Conservation (phyloP, 2,888 invertebrate species). For the Lepidonotus clava region DNA sequence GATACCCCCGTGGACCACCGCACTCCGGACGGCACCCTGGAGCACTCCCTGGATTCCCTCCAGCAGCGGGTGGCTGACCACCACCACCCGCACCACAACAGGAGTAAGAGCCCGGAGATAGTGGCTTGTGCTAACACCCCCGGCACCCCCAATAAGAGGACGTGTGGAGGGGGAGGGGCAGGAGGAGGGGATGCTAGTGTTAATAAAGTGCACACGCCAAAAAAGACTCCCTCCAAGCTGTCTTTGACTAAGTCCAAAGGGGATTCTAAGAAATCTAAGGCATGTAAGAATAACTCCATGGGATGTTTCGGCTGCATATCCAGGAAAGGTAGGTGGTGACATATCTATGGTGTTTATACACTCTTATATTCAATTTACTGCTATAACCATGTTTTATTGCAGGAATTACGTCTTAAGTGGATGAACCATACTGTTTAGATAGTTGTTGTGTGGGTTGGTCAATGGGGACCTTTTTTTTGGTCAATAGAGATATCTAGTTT, state of each 20-base stretch:
- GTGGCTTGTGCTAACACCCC: conserved; percentile 9
- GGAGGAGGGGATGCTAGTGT: neutral
- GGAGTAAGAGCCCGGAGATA: conserved; percentile 50
- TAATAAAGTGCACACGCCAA: neutral
- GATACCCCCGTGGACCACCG: conserved; percentile 37
- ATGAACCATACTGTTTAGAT: too few species aligned
- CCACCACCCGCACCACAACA: neutral
- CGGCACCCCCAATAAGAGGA: neutral
- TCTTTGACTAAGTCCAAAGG: neutral
- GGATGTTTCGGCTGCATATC: conserved; percentile 48
- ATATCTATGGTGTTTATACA: too few species aligned
- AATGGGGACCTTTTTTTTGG: too few species aligned
- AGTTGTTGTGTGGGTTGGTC: too few species aligned
- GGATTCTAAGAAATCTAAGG: conserved; percentile 27
- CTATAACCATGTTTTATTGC: too few species aligned
- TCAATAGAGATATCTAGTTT: too few species aligned
- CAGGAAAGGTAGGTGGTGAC: conserved; percentile 49
- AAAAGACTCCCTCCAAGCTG: conserved; percentile 41
- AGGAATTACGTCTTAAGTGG: too few species aligned
- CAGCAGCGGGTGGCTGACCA: neutral
- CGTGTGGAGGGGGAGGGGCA: neutral
- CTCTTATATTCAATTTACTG: too few species aligned
- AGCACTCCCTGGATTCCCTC: conserved; percentile 44
- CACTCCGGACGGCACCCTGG: conserved; percentile 30
- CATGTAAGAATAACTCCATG: conserved; percentile 42